Evolutionary conservation across 2,888 invertebrate species (phyloP).

Genomic region (Lypha dubia): DNA sequence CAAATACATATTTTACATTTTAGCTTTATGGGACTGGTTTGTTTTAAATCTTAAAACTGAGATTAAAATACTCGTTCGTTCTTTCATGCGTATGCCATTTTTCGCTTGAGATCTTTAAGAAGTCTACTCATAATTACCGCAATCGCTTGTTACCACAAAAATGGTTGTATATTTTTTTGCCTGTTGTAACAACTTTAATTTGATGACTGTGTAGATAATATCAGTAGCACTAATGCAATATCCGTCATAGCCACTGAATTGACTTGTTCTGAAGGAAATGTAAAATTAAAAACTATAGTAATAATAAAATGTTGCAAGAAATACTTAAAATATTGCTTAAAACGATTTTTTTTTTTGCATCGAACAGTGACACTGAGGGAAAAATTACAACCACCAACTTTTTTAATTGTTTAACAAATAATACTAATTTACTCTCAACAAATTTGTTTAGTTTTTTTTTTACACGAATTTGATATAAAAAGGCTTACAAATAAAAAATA

Average conservation of each 20-base stretch:
- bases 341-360: neutral
- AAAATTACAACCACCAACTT: no score
- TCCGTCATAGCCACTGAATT: constrained; percentile 34
- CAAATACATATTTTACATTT: neutral
- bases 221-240: constrained; percentile 11
- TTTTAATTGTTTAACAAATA: no score
- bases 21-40: constrained; percentile 22
- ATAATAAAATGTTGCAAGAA: neutral
- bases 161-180: neutral
- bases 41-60: neutral
- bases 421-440: no score
- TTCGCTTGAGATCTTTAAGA: neutral
- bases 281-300: neutral
- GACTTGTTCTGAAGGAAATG: neutral
- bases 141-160: neutral
- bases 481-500: no score
- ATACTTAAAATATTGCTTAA: neutral
- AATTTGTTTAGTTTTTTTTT: no score
- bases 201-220: constrained; percentile 21
- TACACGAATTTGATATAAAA: no score
- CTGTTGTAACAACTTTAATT: neutral
- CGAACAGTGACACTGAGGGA: neutral
- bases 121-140: neutral
- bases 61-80: neutral
- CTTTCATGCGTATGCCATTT: neutral